Conservation (phyloP, 1,140 invertebrate species). For the Teleogryllus occipitalis region DNA sequence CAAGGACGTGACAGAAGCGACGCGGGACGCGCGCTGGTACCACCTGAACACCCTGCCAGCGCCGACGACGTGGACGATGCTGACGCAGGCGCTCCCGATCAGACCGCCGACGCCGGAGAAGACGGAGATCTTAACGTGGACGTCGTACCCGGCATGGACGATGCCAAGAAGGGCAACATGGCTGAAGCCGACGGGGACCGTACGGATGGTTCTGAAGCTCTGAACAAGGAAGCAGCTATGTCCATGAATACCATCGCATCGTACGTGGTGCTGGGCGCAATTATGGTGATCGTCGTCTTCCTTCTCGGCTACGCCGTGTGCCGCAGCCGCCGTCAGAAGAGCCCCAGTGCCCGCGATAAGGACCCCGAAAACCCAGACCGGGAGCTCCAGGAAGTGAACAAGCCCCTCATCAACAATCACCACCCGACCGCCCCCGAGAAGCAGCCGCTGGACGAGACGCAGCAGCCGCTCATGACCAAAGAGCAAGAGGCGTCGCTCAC, state of each 20-base stretch:
- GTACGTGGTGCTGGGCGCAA: neutral
- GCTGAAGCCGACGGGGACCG: neutral
- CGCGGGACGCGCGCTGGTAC: too few species aligned
- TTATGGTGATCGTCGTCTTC: neutral
- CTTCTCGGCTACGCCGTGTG: neutral
- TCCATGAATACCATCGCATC: neutral
- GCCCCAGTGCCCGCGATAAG: neutral
- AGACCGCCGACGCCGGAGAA: neutral
- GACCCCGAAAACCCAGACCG: neutral
- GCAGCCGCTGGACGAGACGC: too few species aligned
- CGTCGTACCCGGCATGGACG: too few species aligned
- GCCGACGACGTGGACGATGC: too few species aligned
- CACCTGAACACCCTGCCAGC: too few species aligned
- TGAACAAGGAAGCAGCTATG: neutral
- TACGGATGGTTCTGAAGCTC: neutral
- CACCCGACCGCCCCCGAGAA: neutral
- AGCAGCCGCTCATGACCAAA: too few species aligned
- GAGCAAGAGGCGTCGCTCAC: too few species aligned
- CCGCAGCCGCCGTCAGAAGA: neutral
- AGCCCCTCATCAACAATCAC: neutral
- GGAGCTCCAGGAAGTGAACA: neutral
- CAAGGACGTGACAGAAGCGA: too few species aligned
- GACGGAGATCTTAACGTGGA: neutral
- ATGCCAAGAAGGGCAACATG: neutral
- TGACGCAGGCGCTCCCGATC: too few species aligned